A percentile compares a stretch with the other conserved stretches of the same genome.
These are phyloP conservation scores for Proisotoma minuta DNA, from an alignment of 2,888 invertebrate genomes.

Conservation along the genomic window DNA sequence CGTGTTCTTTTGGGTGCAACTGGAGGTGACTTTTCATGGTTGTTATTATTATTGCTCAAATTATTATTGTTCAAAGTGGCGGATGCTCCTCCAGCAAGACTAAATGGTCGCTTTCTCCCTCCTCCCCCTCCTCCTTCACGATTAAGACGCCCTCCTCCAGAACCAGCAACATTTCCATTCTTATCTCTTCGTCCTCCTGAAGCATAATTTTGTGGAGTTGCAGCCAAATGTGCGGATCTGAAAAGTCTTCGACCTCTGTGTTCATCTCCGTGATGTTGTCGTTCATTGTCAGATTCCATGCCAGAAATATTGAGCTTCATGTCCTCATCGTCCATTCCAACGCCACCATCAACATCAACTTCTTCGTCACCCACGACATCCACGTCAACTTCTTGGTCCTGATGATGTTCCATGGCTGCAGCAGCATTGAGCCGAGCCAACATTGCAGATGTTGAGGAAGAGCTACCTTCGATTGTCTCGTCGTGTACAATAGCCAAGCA, in stretches of 20 bases:
- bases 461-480: slow-evolving; percentile 24
- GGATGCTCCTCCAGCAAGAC: slow-evolving; percentile 8
- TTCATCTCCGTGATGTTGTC: slow-evolving; percentile 3
- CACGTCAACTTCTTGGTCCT: slow-evolving; percentile 28
- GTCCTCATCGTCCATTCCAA: slow-evolving; percentile 19
- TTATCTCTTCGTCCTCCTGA: neutral
- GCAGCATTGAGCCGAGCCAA: slow-evolving; percentile 6
- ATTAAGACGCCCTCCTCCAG: slow-evolving; percentile 4
- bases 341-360: slow-evolving; percentile 23
- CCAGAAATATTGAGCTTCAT: slow-evolving; percentile 2
- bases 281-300: slow-evolving; percentile 1
- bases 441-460: neutral
- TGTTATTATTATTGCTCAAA: slow-evolving; percentile 33
- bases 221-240: slow-evolving; percentile 11
- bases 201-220: neutral
- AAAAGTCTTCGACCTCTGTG: neutral
- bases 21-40: slow-evolving; percentile 29
- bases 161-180: slow-evolving; percentile 3
- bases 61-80: slow-evolving; percentile 27
- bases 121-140: neutral
- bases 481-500: slow-evolving; percentile 12
- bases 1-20: slow-evolving; percentile 41
- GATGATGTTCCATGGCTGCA: slow-evolving; percentile 7
- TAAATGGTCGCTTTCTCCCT: slow-evolving; percentile 13
- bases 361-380: slow-evolving; percentile 31